Percentiles rank a stretch among this genome's conserved stretches.
Conservation (phyloP, 2,113 vertebrate species). For the Xenopus laevis region DNA sequence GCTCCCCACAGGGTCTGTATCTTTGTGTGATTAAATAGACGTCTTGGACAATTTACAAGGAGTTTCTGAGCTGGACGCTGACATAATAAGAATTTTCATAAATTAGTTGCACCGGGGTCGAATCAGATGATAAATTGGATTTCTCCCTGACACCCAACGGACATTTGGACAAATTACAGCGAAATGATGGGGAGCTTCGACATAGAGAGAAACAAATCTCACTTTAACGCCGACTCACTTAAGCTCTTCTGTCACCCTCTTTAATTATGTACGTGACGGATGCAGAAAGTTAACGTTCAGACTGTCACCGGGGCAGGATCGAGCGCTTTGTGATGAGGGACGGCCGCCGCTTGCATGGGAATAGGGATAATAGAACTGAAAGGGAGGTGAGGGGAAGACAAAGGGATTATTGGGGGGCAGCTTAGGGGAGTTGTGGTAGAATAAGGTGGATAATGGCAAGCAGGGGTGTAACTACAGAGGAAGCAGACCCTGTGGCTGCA, state of each 20-base stretch:
- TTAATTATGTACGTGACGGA: slow-evolving; percentile 38
- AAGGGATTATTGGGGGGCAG: too few relatives aligned
- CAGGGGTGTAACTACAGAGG: too few relatives aligned
- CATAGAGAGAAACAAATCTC: slow-evolving; percentile 2
- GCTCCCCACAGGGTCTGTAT: too few relatives aligned
- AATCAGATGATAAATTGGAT: background rate
- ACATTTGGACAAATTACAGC: slow-evolving; percentile 7
- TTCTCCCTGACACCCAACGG: slow-evolving; percentile 1
- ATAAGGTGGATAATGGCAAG: slow-evolving; percentile 12
- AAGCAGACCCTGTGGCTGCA: too few relatives aligned
- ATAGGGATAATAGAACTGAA: background rate
- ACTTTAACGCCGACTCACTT: slow-evolving; percentile 19
- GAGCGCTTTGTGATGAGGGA: slow-evolving; percentile 28
- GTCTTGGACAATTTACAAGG: too few relatives aligned
- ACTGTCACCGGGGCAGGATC: slow-evolving; percentile 15
- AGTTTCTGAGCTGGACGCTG: background rate
- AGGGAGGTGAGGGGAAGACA: too few relatives aligned
- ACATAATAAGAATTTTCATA: background rate
- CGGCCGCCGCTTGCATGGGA: background rate
- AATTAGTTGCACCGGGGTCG: background rate
- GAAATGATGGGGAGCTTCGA: background rate
- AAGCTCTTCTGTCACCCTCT: slow-evolving; percentile 22
- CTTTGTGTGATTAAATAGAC: too few relatives aligned
- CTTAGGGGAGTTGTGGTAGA: slow-evolving; percentile 3
- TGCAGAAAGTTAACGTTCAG: slow-evolving; percentile 5